Evolutionary conservation across 2,797 vertebrate genomes (phyloP), one percentile per base, ranked within the genome.

Genomic region (Hoplostethus atlanticus): DNA sequence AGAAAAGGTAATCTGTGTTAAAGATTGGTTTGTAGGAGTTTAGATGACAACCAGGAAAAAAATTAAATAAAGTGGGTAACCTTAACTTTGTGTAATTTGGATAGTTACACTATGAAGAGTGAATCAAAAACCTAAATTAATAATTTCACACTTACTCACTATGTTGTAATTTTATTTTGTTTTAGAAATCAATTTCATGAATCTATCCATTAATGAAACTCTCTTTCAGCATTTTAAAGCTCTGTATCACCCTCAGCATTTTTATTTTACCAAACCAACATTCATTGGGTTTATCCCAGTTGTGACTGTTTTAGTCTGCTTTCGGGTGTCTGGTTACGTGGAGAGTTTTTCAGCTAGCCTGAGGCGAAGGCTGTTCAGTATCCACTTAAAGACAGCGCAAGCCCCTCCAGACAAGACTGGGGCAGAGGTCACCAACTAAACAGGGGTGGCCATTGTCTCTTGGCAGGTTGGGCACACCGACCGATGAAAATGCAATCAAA

Each of bases 401-500:
- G 89, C 79, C 88, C 91, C 92, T 93, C 57, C 90, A 94, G 93
- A 95, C 93, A 70, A 89, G 85, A 85, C 85, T 52, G 81, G 93
- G 92, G 71, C 93, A 93, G 79, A 93, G 94, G 94, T 95, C 92
- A 82, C 72, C 88, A 28, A 73, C 93, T 91, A 93, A 94, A 95
- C 93, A 94, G 92, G 87, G 90, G 71, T 3, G 77, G 80, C 91
- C 76, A 91, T 94, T 95, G 94, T 95, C 90, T 94, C 73, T 71
- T 81, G 87, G 91, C 94, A 95, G 93, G 88, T 93, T 91, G 91
- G 92, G 91, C 89, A 94, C 94, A 91, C 83, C 90, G 71, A 86
- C 90, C 90, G 85, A 94, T 94, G 93, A 95, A 94, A 94, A 95
- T 90, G 91, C 93, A 94, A 95, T 95, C 93, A 94, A 94, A 95